Percentiles rank a stretch among this genome's conserved stretches.
Evolutionary conservation across 2,888 invertebrate genomes (phyloP).

Genomic region (Acronicta leporina): DNA sequence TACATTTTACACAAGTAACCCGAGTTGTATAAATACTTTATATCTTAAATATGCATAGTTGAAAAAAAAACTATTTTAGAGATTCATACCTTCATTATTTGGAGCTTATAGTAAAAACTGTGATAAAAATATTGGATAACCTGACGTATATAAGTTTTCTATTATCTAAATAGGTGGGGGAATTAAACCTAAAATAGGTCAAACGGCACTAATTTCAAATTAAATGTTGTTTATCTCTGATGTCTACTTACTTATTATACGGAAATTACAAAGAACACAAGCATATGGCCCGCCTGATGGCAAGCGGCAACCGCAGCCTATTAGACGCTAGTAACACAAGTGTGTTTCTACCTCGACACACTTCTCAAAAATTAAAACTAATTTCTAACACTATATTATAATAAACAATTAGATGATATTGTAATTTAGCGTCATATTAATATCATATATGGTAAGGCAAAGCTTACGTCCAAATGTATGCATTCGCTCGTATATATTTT

Average conservation of each 20-base stretch:
- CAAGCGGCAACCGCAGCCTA: neutral
- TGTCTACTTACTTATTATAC: neutral
- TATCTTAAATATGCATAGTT: too few species aligned
- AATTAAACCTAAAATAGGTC: neutral
- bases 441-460: conserved; percentile 43
- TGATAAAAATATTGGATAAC: neutral
- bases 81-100: too few species aligned
- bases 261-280: conserved; percentile 9
- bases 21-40: too few species aligned
- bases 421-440: conserved; percentile 19
- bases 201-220: neutral
- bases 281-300: neutral
- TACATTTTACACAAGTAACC: too few species aligned
- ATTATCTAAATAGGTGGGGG: neutral
- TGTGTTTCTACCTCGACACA: neutral
- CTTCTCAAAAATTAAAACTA: conserved; percentile 14
- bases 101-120: too few species aligned
- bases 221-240: conserved; percentile 22
- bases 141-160: neutral
- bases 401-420: conserved; percentile 23
- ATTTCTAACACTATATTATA: conserved; percentile 19
- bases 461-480: conserved; percentile 40
- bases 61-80: too few species aligned
- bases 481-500: conserved; percentile 31
- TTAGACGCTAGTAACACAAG: neutral